Base-by-base conservation (phyloP, 2,888 invertebrate genomes). In the Hemistola chrysoprasaria region DNA sequence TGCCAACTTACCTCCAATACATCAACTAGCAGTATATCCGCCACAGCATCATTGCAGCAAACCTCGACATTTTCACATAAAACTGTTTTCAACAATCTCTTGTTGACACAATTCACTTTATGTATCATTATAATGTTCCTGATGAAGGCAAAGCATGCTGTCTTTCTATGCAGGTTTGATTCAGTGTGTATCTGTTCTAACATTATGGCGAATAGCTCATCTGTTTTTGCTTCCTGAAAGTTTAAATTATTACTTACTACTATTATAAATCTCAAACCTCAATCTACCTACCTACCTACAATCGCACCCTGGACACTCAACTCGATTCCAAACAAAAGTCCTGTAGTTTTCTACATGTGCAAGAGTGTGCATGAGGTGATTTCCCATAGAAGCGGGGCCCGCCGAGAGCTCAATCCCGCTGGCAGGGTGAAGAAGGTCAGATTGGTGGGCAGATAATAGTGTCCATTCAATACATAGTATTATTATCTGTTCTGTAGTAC, bases 101-200 rank as follows among this genome's bases (percentile, higher is more conserved):
- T 72, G 41, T 67, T 78, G 0, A 67, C 65, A 65, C 82, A 83
- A 22, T 84, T 66, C 1, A 76, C 57, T 44, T 77, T 71, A 52
- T 77, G 70, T 27, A 76, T 59, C 22, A 65, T 51, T 38, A 86
- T 72, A 21, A 85, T 41, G 22, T 63, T 60, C 22, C 60, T 77
- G 0, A 67, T 46, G 40, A 78, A 80, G n/a, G 53, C 53, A 7
- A 85, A 71, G 42, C 69, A 71, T 28, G 54, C 53, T 22, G 65
- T 71, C 54, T 86, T 88, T 40, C 79, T 71, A 38, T 78, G 61
- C 38, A 87, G 57, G 53, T 85, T 86, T 0, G 78, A 63, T 59
- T 87, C 87, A 11, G 61, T 52, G 7, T 60, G 56, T 11, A 83
- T 51, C 56, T 85, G 74, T 7, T 84, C 78, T 11, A 86, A 45